Evolutionary conservation across 1,140 invertebrate genomes (phyloP), one percentile per base, ranked within the genome.

Genomic region (Listronotus oregonensis): DNA sequence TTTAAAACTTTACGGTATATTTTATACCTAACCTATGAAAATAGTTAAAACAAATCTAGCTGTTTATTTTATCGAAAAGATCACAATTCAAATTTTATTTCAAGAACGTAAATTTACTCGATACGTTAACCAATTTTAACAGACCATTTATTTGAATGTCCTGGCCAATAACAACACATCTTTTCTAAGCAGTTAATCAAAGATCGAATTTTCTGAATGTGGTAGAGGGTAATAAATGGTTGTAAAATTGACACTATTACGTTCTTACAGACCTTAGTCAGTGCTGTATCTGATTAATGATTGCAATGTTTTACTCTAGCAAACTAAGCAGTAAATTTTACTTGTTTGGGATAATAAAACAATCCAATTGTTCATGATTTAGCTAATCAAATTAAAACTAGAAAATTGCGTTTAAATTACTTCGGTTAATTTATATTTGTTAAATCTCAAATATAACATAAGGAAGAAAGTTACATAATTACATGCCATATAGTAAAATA

Each of bases 171-270:
- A 64, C 49, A 64, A 56, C 51, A 64, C 40, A 64, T 64, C 50
- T 64, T 34, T 60, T 56, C 61, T 39, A 51, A 32, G 39, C 43
- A 56, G 47, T 64, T 55, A 64, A 64, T 64, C 61, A 64, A 64
- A 64, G 39, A 43, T 64, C 43, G 50, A 47, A 14, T 55, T 55
- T 56, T 56, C 52, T 47, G 61, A 64, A 64, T 55, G 51, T 55
- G 37, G 61, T 61, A 34, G 34, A 46, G 32, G 32, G 61, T 64
- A 64, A 64, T 64, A 56, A 64, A 64, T 64, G 51, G 61, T 55
- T 49, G 61, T 46, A 64, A 64, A 54, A 64, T 64, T 64, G 61
- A 64, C 61, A 64, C 61, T 51, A 56, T 64, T 56, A 62, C 61
- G 52, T 56, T 51, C 49, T 61, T 61, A 61, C 14, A 32, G 34